phyloP scores from a whole-genome alignment of 2,113 vertebrate species.

The Colinus virginianus region DNA sequence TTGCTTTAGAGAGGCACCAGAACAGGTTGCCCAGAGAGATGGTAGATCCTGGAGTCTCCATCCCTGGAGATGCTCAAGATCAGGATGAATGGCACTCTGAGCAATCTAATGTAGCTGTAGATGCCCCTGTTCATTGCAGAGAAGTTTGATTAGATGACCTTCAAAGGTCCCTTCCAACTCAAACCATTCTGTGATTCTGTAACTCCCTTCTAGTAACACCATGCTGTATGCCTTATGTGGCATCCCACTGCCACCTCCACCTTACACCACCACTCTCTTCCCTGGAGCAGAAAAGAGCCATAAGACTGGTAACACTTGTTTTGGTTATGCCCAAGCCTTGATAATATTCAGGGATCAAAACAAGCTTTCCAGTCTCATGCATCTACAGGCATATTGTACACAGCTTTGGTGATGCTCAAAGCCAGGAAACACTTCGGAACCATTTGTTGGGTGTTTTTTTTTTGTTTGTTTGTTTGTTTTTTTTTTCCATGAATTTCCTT shows the following conservation, averaged over 20 bases:
- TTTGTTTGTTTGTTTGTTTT: too few species aligned
- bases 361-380: neutral
- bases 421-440: neutral
- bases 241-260: neutral
- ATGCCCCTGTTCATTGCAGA: too few species aligned
- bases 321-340: accelerated
- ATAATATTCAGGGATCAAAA: constrained; percentile 1
- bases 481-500: neutral
- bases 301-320: neutral
- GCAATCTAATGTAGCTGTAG: too few species aligned
- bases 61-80: too few species aligned
- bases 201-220: neutral
- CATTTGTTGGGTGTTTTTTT: too few species aligned
- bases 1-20: neutral
- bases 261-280: neutral
- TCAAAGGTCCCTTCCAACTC: too few species aligned
- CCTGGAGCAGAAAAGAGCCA: neutral
- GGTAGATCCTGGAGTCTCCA: too few species aligned
- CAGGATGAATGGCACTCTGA: too few species aligned
- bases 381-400: neutral
- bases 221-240: neutral
- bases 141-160: too few species aligned
- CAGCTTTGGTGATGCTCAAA: neutral
- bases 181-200: too few species aligned
- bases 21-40: too few species aligned